Percentiles rank a stretch among this genome's conserved stretches.
Evolutionary conservation across 2,888 invertebrate species (phyloP).

Genomic region (Limnephilus auricula): DNA sequence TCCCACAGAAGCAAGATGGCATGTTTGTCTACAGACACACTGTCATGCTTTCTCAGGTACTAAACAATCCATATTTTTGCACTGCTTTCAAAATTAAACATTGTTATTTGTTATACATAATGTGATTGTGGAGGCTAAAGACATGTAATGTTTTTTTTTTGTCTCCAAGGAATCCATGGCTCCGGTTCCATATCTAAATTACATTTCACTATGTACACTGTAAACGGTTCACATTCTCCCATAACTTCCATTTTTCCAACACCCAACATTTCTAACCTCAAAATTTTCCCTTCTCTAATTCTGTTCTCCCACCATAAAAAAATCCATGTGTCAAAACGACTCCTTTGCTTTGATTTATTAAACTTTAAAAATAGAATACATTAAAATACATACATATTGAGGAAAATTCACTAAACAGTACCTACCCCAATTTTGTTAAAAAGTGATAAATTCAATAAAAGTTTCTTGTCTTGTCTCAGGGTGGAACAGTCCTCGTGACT

Average conservation of each 20-base stretch:
- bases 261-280: neutral
- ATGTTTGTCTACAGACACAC: constrained; percentile 72
- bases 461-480: constrained; percentile 70
- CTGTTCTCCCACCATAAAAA: neutral
- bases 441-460: neutral
- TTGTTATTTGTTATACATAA: too few relatives aligned
- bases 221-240: neutral
- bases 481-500: constrained; percentile 79
- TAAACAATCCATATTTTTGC: neutral
- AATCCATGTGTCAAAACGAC: neutral
- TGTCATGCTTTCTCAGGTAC: constrained; percentile 73
- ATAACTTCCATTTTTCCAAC: neutral
- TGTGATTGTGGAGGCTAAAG: too few relatives aligned
- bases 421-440: neutral
- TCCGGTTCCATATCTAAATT: neutral
- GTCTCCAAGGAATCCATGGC: neutral
- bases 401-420: neutral
- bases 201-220: neutral
- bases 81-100: neutral
- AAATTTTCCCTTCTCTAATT: neutral
- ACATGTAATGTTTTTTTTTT: neutral
- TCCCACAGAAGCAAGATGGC: constrained; percentile 67
- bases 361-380: neutral
- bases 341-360: too few relatives aligned
- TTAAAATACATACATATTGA: too few relatives aligned